A percentile compares a stretch with the other conserved stretches of the same genome.
phyloP scores from a whole-genome alignment of 2,888 invertebrate genomes.

The Drosophila borborema region DNA sequence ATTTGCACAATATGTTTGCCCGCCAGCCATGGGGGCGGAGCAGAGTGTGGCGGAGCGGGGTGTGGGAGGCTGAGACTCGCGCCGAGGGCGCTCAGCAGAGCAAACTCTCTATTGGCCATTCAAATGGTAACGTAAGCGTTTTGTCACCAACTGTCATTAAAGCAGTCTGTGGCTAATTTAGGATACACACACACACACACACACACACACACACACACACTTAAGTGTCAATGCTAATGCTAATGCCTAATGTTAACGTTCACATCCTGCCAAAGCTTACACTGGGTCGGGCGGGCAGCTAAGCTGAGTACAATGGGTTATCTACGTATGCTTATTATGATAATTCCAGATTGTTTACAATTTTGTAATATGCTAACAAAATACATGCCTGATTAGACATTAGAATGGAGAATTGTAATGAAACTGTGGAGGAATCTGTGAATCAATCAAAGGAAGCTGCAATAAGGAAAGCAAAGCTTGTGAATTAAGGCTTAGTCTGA shows the following conservation, averaged over 20 bases:
- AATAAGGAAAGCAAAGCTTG: neutral
- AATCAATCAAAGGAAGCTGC: too few relatives aligned
- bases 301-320: neutral
- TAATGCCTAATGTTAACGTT: constrained; percentile 60
- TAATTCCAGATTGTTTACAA: neutral
- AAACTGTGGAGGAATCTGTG: too few relatives aligned
- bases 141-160: constrained; percentile 63
- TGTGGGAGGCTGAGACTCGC: neutral
- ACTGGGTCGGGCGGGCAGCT: neutral
- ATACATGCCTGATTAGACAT: neutral
- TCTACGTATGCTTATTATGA: neutral
- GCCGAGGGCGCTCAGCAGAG: neutral
- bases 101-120: constrained; percentile 19
- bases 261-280: constrained; percentile 41
- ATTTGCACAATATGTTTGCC: constrained; percentile 48
- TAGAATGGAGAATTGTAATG: neutral
- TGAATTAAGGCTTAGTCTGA: neutral
- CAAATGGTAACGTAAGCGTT: constrained; percentile 58
- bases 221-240: constrained; percentile 64
- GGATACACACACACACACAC: constrained; percentile 41
- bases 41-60: neutral
- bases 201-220: constrained; percentile 33
- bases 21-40: neutral
- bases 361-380: neutral
- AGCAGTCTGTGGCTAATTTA: constrained; percentile 67